Evolutionary conservation across 2,113 vertebrate species (phyloP).

Genomic region (Anhinga rufa): DNA sequence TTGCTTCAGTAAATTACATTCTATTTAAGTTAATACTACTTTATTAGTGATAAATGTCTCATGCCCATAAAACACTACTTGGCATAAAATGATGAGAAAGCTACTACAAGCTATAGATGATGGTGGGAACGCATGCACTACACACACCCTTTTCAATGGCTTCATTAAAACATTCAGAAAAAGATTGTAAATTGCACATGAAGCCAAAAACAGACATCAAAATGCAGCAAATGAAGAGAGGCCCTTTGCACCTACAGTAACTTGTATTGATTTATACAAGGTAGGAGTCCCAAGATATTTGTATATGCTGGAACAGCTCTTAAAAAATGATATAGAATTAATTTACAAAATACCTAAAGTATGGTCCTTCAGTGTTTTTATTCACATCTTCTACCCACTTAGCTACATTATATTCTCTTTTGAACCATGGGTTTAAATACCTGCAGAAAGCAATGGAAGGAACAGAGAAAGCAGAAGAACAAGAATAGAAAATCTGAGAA

Average conservation of each 20-base stretch:
- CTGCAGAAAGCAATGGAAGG: conserved; percentile 92
- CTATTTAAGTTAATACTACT: conserved; percentile 58
- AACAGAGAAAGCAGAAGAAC: conserved; percentile 87
- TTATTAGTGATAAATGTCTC: conserved; percentile 72
- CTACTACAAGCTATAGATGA: conserved; percentile 76
- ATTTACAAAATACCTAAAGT: conserved; percentile 95
- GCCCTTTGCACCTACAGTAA: conserved; percentile 67
- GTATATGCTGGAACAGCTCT: conserved; percentile 72
- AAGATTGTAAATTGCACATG: conserved; percentile 63
- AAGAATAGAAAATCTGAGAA: conserved; percentile 91
- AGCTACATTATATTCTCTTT: conserved; percentile 99
- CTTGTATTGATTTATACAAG: conserved; percentile 79
- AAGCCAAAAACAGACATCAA: conserved; percentile 70
- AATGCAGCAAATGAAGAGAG: conserved; percentile 75
- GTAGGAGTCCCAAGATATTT: conserved; percentile 62
- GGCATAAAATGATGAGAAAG: conserved; percentile 77
- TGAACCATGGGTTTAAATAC: conserved; percentile 99
- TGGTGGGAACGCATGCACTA: conserved; percentile 75
- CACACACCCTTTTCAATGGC: conserved; percentile 67
- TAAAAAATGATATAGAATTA: conserved; percentile 76
- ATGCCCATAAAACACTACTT: conserved; percentile 73
- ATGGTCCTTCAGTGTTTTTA: conserved; percentile 99
- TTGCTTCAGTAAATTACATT: conserved; percentile 52
- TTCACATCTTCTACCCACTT: conserved; percentile 99
- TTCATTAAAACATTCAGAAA: conserved; percentile 75